phyloP scores from a whole-genome alignment of 2,113 vertebrate species.

The Notiomystis cincta region DNA sequence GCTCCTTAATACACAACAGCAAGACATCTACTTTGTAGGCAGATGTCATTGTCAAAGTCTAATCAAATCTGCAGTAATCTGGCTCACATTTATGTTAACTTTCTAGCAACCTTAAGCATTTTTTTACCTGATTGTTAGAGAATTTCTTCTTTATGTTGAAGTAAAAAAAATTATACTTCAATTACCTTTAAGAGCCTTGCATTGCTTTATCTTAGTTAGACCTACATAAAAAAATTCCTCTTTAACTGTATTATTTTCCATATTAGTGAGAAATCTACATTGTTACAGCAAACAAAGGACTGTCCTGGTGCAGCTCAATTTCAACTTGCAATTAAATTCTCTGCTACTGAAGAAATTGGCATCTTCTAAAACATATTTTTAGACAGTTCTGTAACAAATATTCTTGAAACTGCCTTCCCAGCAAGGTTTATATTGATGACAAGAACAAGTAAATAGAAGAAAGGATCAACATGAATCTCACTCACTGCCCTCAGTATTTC shows the following conservation, averaged over 20 bases:
- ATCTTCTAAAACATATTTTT: conserved; percentile 22
- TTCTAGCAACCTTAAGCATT: background rate
- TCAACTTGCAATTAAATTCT: conserved; percentile 29
- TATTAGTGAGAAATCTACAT: conserved; percentile 15
- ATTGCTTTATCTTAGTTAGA: conserved; percentile 38
- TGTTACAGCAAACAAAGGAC: conserved; percentile 19
- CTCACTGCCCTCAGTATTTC: background rate
- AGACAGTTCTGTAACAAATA: conserved; percentile 7
- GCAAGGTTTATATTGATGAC: conserved; percentile 15
- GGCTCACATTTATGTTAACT: background rate
- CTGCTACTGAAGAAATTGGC: conserved; percentile 15
- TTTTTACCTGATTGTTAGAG: background rate
- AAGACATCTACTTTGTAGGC: background rate
- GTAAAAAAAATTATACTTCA: background rate
- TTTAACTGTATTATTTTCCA: background rate
- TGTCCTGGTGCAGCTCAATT: background rate
- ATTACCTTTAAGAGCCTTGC: conserved; percentile 13
- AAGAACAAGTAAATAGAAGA: background rate
- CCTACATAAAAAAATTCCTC: conserved; percentile 18
- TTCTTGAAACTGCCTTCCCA: background rate
- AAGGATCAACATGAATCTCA: background rate
- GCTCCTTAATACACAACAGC: background rate
- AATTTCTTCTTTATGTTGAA: background rate
- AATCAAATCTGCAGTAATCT: background rate
- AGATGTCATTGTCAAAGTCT: background rate